Base-by-base conservation (phyloP, 2,797 vertebrate species). In the Phataginus tetradactyla region DNA sequence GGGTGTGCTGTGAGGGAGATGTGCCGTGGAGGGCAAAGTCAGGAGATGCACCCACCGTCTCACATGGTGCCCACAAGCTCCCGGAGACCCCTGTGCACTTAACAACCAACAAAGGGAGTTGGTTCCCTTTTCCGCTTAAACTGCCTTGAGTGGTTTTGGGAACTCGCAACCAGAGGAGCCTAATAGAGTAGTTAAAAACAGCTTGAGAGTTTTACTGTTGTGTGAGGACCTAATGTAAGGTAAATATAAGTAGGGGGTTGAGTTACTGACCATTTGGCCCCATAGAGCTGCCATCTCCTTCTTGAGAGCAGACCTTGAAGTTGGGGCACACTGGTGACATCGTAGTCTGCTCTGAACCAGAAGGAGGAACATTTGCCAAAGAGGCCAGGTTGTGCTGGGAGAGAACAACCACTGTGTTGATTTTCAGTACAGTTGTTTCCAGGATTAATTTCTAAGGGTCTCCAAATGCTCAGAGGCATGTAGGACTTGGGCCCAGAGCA, bases 111-210 rank as follows among this genome's bases (percentile, higher is more conserved):
- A 90, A 95, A 80, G 45, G 61, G 32, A 79, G 25, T 39, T 61
- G 25, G 37, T 83, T 94, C 15, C 2, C 63, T 39, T 75, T 78
- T 92, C 66, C 68, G 17, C 89, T 69, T 90, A 37, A 71, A 45
- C 39, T 69, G 2, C 32, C 51, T 51, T 37, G 34, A n/a, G 57
- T 59, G 34, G 25, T 69, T 84, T 87, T 21, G 78, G 83, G 39
- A 66, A 71, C 32, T 55, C 91, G 45, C 42, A 59, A 66, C 29
- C 23, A 59, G 53, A 59, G 27, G 59, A 64, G 11, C 80, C 49
- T 45, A 81, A 53, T 51, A 18, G 9, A 74, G 45, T 25, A 17
- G 37, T 49, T n/a, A 68, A 39, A 80, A 80, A 61, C n/a, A 87
- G 42, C 18, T 32, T 51, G 53, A 83, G n/a, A 25, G n/a, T 74